Percentiles rank a stretch among this genome's conserved stretches.
phyloP scores from a whole-genome alignment of 2,797 vertebrate species.

The Dicrostonyx torquatus region DNA sequence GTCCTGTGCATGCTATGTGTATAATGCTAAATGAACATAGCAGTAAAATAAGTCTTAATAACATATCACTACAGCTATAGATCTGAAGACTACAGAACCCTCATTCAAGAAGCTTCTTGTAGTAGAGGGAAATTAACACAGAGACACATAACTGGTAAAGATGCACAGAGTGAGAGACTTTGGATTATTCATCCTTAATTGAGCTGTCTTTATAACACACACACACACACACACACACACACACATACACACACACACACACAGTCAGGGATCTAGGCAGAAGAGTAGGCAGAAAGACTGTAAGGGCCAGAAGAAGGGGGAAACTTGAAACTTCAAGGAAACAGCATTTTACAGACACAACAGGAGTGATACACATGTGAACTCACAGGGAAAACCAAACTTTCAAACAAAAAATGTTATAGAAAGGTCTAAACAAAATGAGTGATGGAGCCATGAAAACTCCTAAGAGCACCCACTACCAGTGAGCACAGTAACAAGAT shows the following conservation, averaged over 20 bases:
- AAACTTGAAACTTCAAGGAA: neutral
- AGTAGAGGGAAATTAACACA: neutral
- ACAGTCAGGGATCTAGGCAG: neutral
- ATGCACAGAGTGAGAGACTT: neutral
- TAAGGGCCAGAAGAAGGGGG: neutral
- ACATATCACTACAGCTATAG: neutral
- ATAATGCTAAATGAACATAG: neutral
- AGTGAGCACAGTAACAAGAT: neutral
- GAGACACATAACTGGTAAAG: neutral
- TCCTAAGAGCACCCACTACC: neutral
- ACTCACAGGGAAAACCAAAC: neutral
- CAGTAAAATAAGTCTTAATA: neutral
- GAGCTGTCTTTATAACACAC: neutral
- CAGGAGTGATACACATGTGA: neutral
- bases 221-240: neutral
- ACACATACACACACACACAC: neutral
- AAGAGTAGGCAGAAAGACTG: neutral
- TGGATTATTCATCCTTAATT: neutral
- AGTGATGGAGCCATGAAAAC: constrained; percentile 15
- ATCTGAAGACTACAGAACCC: neutral
- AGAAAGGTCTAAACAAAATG: constrained; percentile 15
- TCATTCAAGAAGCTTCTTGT: neutral
- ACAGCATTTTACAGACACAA: neutral
- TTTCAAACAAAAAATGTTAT: constrained; percentile 2
- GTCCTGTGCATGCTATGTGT: too few species aligned